Percentiles rank a stretch among this genome's conserved stretches.
These are phyloP conservation scores for Carcinoscorpius rotundicauda DNA, from an alignment of 1,140 invertebrate species.

Conservation along the genomic window DNA sequence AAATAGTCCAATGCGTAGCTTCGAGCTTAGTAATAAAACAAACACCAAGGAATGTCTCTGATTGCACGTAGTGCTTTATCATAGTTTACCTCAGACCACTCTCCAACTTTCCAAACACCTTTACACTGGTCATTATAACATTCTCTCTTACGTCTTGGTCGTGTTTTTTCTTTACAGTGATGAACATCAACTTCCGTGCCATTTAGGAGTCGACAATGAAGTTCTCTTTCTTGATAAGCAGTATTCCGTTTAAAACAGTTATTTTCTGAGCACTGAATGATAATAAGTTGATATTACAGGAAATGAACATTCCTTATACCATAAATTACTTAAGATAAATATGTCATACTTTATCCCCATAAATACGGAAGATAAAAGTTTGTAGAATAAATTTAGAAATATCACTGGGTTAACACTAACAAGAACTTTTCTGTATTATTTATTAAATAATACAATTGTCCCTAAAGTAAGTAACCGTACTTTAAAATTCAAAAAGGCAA, in stretches of 20 bases:
- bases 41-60: no score
- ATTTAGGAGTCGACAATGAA: constrained; percentile 29
- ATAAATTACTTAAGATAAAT: background rate
- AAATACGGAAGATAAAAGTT: background rate
- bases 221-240: constrained; percentile 28
- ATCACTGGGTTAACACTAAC: no score
- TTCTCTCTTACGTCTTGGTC: constrained; percentile 54
- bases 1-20: no score
- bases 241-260: constrained; percentile 58
- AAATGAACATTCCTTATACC: background rate
- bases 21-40: no score
- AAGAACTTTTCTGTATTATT: no score
- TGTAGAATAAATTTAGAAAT: background rate
- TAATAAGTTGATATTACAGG: background rate
- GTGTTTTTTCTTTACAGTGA: constrained; percentile 40
- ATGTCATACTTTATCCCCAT: no score
- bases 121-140: constrained; percentile 65
- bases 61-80: no score
- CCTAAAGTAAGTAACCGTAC: no score
- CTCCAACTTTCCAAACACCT: constrained; percentile 66
- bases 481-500: no score
- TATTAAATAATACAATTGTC: no score
- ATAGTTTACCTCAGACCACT: constrained; percentile 66
- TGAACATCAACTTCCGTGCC: constrained; percentile 42
- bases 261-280: constrained; percentile 25